These are phyloP conservation scores for Phrynocephalus vlangalii DNA, from an alignment of 2,797 vertebrate genomes.

Conservation along the genomic window DNA sequence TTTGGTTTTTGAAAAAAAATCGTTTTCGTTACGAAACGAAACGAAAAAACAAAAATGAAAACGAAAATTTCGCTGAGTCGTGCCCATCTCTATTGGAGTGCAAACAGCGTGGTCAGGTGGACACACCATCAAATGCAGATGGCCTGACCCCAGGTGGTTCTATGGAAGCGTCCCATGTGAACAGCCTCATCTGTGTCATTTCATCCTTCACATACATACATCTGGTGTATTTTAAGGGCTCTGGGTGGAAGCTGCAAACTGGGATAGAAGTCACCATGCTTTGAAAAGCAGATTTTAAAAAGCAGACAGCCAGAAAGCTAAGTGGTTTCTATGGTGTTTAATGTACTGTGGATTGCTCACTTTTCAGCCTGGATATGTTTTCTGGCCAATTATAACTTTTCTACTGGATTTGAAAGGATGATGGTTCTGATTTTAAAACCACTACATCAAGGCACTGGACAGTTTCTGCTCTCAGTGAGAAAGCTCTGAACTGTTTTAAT, in stretches of 20 bases:
- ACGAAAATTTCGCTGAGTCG: no score
- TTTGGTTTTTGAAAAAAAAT: no score
- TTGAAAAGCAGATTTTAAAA: constrained; percentile 31
- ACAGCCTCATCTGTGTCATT: neutral
- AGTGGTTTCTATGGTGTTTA: constrained; percentile 40
- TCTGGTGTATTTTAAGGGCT: neutral
- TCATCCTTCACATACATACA: neutral
- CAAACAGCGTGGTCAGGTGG: neutral
- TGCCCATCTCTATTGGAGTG: no score
- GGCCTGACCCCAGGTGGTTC: neutral
- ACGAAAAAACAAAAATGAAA: no score
- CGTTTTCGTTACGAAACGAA: no score
- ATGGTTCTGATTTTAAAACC: constrained; percentile 31
- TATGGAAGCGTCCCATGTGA: no score
- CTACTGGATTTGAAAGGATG: neutral
- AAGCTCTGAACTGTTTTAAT: no score
- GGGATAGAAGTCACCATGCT: neutral
- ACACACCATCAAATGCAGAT: neutral
- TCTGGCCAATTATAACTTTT: constrained; percentile 36
- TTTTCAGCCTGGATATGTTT: constrained; percentile 42
- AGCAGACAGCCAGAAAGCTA: constrained; percentile 21
- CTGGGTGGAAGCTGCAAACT: neutral
- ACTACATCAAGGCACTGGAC: neutral
- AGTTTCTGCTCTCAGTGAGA: neutral
- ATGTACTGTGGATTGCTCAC: neutral